phyloP scores from a whole-genome alignment of 2,888 invertebrate genomes.

The Oscheius sp. region DNA sequence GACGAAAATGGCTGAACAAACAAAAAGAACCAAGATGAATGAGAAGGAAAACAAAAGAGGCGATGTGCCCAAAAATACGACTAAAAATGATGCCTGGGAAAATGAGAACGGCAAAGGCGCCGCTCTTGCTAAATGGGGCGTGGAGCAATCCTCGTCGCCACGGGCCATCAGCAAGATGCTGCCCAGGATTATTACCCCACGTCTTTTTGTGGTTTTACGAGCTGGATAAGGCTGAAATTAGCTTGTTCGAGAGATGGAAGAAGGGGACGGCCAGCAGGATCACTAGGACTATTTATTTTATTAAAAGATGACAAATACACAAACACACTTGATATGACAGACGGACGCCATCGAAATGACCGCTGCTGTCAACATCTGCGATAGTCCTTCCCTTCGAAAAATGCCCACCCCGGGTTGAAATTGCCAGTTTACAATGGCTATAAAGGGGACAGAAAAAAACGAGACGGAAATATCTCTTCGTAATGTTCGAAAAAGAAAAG shows the following conservation, averaged over 20 bases:
- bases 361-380: too few relatives aligned
- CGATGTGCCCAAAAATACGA: not conserved
- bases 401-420: too few relatives aligned
- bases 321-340: too few relatives aligned
- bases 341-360: too few relatives aligned
- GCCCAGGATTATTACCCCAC: too few relatives aligned
- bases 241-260: constrained; percentile 37
- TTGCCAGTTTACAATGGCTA: not conserved
- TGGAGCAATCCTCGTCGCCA: not conserved
- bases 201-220: not conserved
- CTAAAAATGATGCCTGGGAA: not conserved
- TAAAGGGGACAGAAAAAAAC: not conserved
- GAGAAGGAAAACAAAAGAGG: not conserved
- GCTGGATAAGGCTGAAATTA: constrained; percentile 32
- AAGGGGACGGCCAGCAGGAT: constrained; percentile 48
- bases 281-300: too few relatives aligned
- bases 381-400: too few relatives aligned
- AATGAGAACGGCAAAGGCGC: not conserved
- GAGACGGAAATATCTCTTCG: not conserved
- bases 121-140: constrained; percentile 5
- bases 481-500: too few relatives aligned
- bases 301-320: too few relatives aligned
- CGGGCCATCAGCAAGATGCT: too few relatives aligned
- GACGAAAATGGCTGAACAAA: not conserved
- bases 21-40: too few relatives aligned